These are phyloP conservation scores for Leptinotarsa peninsularis DNA, from an alignment of 2,888 invertebrate genomes.

Conservation along the genomic window DNA sequence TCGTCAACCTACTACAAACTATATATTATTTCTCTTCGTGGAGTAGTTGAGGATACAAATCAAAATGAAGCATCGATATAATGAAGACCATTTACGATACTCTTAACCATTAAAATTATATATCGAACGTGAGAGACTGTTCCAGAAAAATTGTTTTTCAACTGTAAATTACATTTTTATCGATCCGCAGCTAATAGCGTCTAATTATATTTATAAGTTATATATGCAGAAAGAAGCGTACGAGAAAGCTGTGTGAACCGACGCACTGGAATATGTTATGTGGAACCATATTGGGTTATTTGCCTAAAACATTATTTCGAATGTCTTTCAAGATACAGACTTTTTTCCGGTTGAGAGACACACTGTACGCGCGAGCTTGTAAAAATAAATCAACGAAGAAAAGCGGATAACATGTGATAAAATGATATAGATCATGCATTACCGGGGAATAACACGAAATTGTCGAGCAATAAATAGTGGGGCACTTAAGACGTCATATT, in stretches of 20 bases:
- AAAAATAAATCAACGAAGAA: conserved; percentile 57
- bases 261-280: too few relatives aligned
- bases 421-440: conserved; percentile 60
- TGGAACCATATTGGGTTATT: too few relatives aligned
- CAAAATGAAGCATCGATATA: conserved; percentile 29
- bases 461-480: conserved; percentile 60
- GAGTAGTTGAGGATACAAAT: conserved; percentile 22
- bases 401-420: conserved; percentile 57
- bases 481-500: conserved; percentile 62
- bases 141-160: conserved; percentile 17
- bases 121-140: conserved; percentile 39
- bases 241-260: not conserved
- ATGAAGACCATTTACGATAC: conserved; percentile 39
- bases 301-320: too few relatives aligned
- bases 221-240: not conserved
- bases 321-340: too few relatives aligned
- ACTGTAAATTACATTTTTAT: conserved; percentile 28
- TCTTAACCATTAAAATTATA: conserved; percentile 37
- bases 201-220: conserved; percentile 14
- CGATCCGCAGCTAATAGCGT: conserved; percentile 4
- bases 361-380: conserved; percentile 30
- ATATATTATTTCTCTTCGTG: conserved; percentile 24
- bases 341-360: not conserved
- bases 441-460: conserved; percentile 60
- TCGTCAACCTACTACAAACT: conserved; percentile 22